A percentile compares a stretch with the other conserved stretches of the same genome.
phyloP scores from a whole-genome alignment of 2,888 invertebrate genomes.

The Euplexia lucipara region DNA sequence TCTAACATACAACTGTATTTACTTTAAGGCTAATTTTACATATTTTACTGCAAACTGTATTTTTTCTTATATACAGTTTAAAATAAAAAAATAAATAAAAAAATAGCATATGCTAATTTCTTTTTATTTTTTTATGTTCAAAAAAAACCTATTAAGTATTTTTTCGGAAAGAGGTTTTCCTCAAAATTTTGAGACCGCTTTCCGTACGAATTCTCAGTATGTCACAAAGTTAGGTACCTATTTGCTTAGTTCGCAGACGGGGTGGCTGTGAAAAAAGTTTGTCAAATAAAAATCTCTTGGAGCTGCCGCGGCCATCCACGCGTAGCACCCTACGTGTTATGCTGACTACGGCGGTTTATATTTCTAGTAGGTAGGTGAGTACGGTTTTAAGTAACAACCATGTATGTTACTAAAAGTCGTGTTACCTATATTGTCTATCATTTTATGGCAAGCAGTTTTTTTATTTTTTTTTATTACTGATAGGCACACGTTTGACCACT shows the following conservation, averaged over 20 bases:
- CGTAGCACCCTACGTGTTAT: constrained; percentile 82
- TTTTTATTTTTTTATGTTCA: too few species aligned
- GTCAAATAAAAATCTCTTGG: constrained; percentile 87
- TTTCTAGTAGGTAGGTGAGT: constrained; percentile 56
- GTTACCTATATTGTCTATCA: not conserved
- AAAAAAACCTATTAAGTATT: too few species aligned
- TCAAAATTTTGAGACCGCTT: not conserved
- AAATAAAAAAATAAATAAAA: too few species aligned
- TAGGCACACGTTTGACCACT: too few species aligned
- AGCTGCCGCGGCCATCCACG: constrained; percentile 75
- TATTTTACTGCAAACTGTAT: too few species aligned
- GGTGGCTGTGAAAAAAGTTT: constrained; percentile 86
- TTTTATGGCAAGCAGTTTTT: not conserved
- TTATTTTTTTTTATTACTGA: too few species aligned
- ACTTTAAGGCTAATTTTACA: too few species aligned
- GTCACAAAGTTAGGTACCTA: constrained; percentile 75
- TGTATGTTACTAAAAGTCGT: constrained; percentile 20
- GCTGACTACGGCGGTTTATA: constrained; percentile 80
- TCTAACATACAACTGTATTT: too few species aligned
- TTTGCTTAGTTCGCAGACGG: constrained; percentile 90
- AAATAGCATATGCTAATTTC: too few species aligned
- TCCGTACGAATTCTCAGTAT: constrained; percentile 58
- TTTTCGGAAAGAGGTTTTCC: too few species aligned
- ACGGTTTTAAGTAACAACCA: constrained; percentile 60
- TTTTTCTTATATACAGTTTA: too few species aligned